A percentile compares a stretch with the other conserved stretches of the same genome.
phyloP scores from a whole-genome alignment of 64 coral and sea anemone genomes.

The Pocillopora damicornis region DNA sequence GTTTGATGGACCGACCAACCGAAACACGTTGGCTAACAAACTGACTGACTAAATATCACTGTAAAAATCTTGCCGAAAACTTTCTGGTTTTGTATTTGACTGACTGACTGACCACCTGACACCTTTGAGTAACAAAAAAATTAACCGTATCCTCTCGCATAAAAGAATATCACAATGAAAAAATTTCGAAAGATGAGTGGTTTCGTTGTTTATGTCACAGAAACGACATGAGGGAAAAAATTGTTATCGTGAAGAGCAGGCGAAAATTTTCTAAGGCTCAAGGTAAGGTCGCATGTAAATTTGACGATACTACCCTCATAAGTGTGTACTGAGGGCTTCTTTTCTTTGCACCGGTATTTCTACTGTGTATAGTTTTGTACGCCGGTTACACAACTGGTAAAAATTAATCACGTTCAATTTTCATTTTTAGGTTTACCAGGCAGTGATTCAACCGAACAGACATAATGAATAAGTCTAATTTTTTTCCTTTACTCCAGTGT shows the following conservation, averaged over 20 bases:
- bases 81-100: not conserved
- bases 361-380: too few species aligned
- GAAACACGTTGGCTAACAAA: not conserved
- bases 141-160: too few species aligned
- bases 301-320: not conserved
- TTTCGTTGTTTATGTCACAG: not conserved
- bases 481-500: too few species aligned
- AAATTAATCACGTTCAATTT: not conserved
- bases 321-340: too few species aligned
- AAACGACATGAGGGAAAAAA: constrained; percentile 24
- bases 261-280: constrained; percentile 23
- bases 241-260: constrained; percentile 4
- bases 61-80: too few species aligned
- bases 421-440: not conserved
- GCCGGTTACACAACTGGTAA: not conserved
- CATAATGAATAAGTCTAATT: not conserved
- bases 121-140: not conserved
- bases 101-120: not conserved
- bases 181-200: not conserved
- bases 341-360: too few species aligned
- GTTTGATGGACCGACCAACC: not conserved
- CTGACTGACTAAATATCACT: not conserved
- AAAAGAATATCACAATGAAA: too few species aligned
- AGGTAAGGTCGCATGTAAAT: not conserved
- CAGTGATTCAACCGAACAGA: not conserved